Evolutionary conservation across 2,113 vertebrate genomes (phyloP).

Genomic region (Asarcornis scutulata): DNA sequence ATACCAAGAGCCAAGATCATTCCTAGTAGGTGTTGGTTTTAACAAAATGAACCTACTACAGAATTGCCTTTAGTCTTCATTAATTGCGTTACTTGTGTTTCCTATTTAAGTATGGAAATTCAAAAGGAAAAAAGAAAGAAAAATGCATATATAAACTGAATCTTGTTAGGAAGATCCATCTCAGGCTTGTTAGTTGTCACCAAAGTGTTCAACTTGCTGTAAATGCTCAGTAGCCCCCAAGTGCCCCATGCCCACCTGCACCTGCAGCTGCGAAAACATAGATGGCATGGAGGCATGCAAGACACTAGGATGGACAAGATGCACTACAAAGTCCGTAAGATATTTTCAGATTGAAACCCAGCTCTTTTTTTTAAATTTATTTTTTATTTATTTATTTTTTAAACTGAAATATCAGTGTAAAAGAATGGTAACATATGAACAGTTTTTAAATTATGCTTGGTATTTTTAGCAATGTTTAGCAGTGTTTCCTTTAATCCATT

Average conservation of each 20-base stretch:
- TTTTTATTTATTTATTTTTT: background rate
- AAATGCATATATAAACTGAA: background rate
- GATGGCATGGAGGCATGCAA: background rate
- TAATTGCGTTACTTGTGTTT: background rate
- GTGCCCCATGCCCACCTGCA: background rate
- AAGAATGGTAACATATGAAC: background rate
- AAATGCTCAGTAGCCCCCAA: background rate
- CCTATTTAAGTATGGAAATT: background rate
- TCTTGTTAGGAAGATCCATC: background rate
- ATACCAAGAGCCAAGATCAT: background rate
- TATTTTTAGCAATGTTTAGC: constrained; percentile 15
- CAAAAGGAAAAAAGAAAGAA: background rate
- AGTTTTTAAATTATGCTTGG: constrained; percentile 5
- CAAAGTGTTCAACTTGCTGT: background rate
- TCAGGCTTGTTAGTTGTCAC: background rate
- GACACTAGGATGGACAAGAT: background rate
- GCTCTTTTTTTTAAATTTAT: background rate
- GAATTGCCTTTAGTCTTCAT: background rate
- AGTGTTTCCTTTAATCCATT: constrained; percentile 51
- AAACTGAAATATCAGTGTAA: background rate
- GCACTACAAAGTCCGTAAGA: background rate
- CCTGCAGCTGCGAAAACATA: background rate
- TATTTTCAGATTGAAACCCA: background rate
- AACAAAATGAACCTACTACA: background rate
- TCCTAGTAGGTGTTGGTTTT: background rate